Evolutionary conservation across 1,140 invertebrate species (phyloP).

Genomic region (Popillia japonica): DNA sequence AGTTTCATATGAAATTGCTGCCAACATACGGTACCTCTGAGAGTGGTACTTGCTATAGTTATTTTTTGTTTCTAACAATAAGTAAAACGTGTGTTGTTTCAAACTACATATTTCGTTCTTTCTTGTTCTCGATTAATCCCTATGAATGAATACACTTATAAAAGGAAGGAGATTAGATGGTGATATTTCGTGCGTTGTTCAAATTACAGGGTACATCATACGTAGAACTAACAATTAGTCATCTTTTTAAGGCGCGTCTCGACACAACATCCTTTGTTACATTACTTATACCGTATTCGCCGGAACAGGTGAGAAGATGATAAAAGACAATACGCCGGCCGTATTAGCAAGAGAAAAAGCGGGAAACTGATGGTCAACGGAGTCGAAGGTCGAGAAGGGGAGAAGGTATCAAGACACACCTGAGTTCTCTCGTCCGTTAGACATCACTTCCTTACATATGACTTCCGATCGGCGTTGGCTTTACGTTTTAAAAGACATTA

Average conservation of each 20-base stretch:
- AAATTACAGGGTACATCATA: constrained; percentile 6
- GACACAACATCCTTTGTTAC: constrained; percentile 38
- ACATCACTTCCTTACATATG: constrained; percentile 47
- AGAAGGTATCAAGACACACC: constrained; percentile 43
- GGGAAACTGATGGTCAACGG: constrained; percentile 16
- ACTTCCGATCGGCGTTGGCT: constrained; percentile 43
- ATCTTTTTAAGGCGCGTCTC: constrained; percentile 22
- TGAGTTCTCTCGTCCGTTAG: constrained; percentile 48
- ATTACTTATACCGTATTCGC: background rate
- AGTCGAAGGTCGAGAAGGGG: constrained; percentile 11
- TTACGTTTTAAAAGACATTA: constrained; percentile 4
- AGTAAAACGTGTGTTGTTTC: too few species aligned
- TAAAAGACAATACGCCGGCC: constrained; percentile 20
- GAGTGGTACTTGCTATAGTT: too few species aligned
- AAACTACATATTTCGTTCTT: too few species aligned
- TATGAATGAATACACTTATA: background rate
- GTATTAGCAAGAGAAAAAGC: constrained; percentile 32
- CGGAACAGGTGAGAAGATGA: constrained; percentile 37
- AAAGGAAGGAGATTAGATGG: background rate
- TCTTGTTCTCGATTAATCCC: too few species aligned
- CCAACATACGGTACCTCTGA: too few species aligned
- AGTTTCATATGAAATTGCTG: too few species aligned
- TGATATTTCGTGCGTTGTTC: background rate
- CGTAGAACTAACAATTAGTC: background rate
- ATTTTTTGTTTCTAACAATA: too few species aligned